Evolutionary conservation across 2,113 vertebrate genomes (phyloP), one percentile per base, ranked within the genome.

Genomic region (Aplodontia rufa): DNA sequence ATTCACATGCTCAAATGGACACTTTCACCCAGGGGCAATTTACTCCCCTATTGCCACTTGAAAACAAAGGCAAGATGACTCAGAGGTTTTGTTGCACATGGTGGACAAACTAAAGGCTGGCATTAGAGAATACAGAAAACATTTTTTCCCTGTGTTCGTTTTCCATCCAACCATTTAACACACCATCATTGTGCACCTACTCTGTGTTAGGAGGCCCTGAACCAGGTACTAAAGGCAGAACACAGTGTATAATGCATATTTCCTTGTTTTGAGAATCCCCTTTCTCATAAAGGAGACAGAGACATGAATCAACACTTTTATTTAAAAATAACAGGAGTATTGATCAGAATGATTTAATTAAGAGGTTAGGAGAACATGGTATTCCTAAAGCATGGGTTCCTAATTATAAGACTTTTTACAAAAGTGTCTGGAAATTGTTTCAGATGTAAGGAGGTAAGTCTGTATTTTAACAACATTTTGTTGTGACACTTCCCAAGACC

Each of bases 251-350:
- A 45, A 80, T 8, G 89, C 37, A 68, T 28, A 42, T 4, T 74
- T 92, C 37, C 32, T 94, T 90, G 37, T 55, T 94, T 87, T 55
- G 72, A 89, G 80, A 91, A 74, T 83, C 79, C 8, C 14, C 11
- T 87, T 60, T 92, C 37, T 75, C 80, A 8, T 14, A 87, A 92
- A 90, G 71, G 76, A 92, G 64, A 69, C 7, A n/a, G n/a, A 74
- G 19, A 32, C 35, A 81, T 76, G 40, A 95, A 62, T 30, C 45
- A 94, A 45, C 20, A 47, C 90, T n/a, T 74, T 90, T 90, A 90
- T 87, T 95, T 96, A 93, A 84, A 84, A 94, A 26, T 71, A 66
- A 37, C 24, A 75, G 53, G 30, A 88, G 45, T 69, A 81, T 68
- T 92, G 85, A 90, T 82, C 26, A 80, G 58, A 76, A 84, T 8